These are phyloP conservation scores for Neosilurus hyrtlii DNA, from an alignment of 2,797 vertebrate genomes.

Conservation along the genomic window DNA sequence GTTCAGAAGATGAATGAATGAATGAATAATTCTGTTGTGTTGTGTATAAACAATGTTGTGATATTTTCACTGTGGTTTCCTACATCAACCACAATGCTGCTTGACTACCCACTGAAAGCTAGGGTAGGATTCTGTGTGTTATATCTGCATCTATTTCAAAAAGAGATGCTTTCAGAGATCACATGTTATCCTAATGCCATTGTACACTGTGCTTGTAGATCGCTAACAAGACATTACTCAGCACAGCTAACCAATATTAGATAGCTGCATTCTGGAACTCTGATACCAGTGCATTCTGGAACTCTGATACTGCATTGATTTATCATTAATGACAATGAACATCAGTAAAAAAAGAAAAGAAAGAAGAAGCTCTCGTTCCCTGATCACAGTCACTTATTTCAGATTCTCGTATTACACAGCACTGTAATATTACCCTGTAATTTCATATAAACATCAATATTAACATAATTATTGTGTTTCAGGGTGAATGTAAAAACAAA, in stretches of 20 bases:
- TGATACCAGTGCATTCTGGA: neutral
- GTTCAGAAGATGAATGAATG: no score
- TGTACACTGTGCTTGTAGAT: neutral
- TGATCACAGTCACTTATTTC: neutral
- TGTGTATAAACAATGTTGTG: neutral
- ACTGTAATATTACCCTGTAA: neutral
- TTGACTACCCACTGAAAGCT: neutral
- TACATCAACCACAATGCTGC: neutral
- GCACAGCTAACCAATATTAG: neutral
- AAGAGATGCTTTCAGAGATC: neutral
- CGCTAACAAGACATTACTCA: neutral
- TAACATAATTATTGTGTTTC: neutral
- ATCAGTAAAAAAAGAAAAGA: neutral
- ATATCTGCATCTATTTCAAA: neutral
- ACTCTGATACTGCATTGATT: neutral
- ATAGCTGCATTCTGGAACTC: neutral
- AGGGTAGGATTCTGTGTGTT: neutral
- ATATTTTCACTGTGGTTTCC: neutral
- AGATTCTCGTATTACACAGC: neutral
- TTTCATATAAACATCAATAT: neutral
- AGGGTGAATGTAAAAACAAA: conserved; percentile 5
- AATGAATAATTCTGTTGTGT: no score
- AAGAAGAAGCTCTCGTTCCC: neutral
- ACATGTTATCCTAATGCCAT: neutral
- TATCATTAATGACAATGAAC: no score